A percentile compares a stretch with the other conserved stretches of the same genome.
phyloP scores from a whole-genome alignment of 2,113 vertebrate genomes.

The Tricholaema leucomelas region DNA sequence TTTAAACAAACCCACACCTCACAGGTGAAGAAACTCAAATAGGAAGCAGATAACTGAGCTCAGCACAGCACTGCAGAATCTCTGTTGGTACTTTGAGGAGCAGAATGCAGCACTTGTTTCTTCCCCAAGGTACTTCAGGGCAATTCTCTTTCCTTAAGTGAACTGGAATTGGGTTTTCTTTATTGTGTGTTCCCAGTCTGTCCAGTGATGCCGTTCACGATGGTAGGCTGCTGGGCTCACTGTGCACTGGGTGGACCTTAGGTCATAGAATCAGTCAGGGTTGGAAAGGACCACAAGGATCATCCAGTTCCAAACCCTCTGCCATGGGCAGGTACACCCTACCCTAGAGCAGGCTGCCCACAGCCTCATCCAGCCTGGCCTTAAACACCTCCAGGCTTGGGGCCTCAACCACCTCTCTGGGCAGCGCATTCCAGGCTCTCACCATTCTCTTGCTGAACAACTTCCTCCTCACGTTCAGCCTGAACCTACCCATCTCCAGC shows the following conservation, averaged over 20 bases:
- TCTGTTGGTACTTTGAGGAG: fast-evolving
- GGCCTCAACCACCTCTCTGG: no score
- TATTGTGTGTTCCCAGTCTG: background rate
- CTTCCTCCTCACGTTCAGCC: no score
- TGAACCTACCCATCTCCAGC: no score
- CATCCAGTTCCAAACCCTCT: no score
- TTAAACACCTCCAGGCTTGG: no score
- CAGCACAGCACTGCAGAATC: background rate
- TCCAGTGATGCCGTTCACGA: background rate
- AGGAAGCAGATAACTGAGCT: background rate
- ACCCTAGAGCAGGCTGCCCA: no score
- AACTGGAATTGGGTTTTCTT: background rate
- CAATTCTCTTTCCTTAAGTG: background rate
- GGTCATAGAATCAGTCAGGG: no score
- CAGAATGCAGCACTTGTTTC: background rate
- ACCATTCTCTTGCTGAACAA: no score
- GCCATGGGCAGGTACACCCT: no score
- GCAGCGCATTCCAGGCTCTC: no score
- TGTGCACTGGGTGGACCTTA: fast-evolving
- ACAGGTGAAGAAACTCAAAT: background rate
- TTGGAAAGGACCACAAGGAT: no score
- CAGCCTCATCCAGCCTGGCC: no score
- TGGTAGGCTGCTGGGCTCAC: background rate
- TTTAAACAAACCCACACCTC: background rate
- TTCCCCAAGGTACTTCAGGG: background rate